Percentiles rank a stretch among this genome's conserved stretches.
These are phyloP conservation scores for Aphis gossypii DNA, from an alignment of 1,140 invertebrate species.

Conservation along the genomic window DNA sequence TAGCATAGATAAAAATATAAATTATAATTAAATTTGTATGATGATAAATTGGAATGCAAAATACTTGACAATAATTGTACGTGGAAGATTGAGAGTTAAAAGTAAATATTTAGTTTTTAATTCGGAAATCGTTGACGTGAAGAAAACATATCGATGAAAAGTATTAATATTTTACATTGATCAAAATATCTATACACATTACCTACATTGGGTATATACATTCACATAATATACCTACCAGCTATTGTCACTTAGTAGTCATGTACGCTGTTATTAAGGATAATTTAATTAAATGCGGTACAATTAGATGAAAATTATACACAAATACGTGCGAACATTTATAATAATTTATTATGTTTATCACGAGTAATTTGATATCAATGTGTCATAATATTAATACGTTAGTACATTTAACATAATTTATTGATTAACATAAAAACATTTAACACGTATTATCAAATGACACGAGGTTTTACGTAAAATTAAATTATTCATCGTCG, in stretches of 20 bases:
- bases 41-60: neutral
- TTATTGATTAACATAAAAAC: neutral
- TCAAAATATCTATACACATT: neutral
- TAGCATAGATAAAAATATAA: neutral
- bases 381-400: neutral
- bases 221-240: neutral
- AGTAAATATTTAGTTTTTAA: neutral
- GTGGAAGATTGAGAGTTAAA: neutral
- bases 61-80: neutral
- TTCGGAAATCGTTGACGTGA: too few relatives aligned
- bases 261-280: neutral
- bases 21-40: neutral
- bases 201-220: neutral
- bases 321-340: neutral
- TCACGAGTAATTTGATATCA: neutral
- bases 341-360: conserved; percentile 1
- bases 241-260: neutral
- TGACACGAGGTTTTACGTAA: neutral
- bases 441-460: neutral
- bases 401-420: neutral
- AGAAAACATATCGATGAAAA: too few relatives aligned
- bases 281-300: neutral
- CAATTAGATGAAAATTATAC: neutral
- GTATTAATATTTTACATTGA: neutral
- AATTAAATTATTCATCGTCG: neutral